Base-by-base conservation (phyloP, 2,797 vertebrate species). In the Neopelma chrysocephalum region DNA sequence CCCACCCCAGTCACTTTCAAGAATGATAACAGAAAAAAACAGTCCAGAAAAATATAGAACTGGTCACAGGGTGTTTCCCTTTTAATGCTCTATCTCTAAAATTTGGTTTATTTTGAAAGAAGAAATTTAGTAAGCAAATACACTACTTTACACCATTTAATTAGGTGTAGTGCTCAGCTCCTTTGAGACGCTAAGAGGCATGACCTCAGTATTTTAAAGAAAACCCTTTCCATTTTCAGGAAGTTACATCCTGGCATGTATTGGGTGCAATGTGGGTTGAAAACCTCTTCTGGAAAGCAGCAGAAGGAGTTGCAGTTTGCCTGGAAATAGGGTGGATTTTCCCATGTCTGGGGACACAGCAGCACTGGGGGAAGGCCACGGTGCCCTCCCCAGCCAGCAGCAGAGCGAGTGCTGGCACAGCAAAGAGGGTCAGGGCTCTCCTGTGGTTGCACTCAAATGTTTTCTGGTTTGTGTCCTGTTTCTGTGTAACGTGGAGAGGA, bases 301-400 rank as follows among this genome's bases (percentile, higher is more conserved):
- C 56, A 36, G 27, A 29, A 77, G 56, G 45, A 47, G 58, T 15
- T 48, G 50, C 11, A 2, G 6, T 48, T 64, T 89, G 12, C 56
- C 57, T 78, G 61, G 51, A 36, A 66, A 20, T 1, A 19, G 40
- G 40, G 20, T 0, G 0, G 53, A 10, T 40, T 38, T 58, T 29
- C 18, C 60, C 50, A 2, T 1, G 9, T 10, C 4, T 4, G 0
- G 45, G 31, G 23, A 19, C 0, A 16, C 2, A 16, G 56, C 48
- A 58, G 83, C 51, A 9, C 47, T 1, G 3, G 53, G 18, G 23
- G 18, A 53, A 23, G 0, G 1, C 25, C 3, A 1, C 0, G 0
- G 51, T 48, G 20, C 43, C 45, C 43, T 66, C 17, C 34, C 36
- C 29, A 53, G 64, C 5, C 69, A 34, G 36, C 73, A 72, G 69